Percentiles rank a stretch among this genome's conserved stretches.
phyloP scores from a whole-genome alignment of 2,113 vertebrate species.

The Alaudala cheleensis region DNA sequence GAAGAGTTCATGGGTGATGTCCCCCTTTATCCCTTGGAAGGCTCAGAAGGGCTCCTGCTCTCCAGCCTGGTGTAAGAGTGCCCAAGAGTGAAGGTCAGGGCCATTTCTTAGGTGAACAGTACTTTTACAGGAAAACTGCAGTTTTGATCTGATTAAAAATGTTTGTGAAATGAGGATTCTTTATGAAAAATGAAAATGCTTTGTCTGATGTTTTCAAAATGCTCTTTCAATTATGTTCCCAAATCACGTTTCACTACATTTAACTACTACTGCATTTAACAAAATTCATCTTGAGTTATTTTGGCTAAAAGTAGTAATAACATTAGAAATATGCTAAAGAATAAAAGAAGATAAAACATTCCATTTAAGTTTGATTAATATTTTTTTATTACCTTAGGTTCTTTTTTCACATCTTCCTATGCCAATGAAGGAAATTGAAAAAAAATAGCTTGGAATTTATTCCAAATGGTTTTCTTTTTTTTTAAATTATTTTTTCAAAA shows the following conservation, averaged over 20 bases:
- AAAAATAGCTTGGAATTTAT: neutral
- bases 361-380: neutral
- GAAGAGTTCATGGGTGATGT: neutral
- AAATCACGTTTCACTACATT: neutral
- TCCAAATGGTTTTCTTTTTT: neutral
- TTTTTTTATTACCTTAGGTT: neutral
- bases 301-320: neutral
- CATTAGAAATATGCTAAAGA: neutral
- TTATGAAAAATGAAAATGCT: neutral
- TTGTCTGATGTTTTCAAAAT: neutral
- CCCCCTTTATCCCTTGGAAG: accelerated
- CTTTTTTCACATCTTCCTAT: neutral
- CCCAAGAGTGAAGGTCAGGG: neutral
- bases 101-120: neutral
- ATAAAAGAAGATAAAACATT: neutral
- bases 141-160: neutral
- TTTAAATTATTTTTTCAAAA: neutral
- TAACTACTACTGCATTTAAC: neutral
- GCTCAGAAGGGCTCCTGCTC: neutral
- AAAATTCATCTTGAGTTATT: neutral
- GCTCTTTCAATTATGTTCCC: neutral
- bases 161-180: neutral
- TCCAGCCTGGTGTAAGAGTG: neutral
- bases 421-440: neutral
- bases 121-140: neutral